These are phyloP conservation scores for Tiphia femorata DNA, from an alignment of 2,888 invertebrate genomes.

Conservation along the genomic window DNA sequence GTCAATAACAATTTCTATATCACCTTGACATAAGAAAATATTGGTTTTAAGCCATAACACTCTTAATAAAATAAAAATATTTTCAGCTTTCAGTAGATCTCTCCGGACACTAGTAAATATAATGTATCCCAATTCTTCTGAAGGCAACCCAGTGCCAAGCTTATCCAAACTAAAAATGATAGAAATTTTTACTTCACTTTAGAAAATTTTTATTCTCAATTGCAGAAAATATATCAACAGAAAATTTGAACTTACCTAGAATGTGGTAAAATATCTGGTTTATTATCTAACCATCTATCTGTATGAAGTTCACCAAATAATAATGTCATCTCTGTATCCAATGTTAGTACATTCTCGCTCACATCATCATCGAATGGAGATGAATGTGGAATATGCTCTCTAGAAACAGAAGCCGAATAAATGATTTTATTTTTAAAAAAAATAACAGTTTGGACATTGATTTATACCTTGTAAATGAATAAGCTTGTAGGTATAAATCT, in stretches of 20 bases:
- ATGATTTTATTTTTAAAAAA: background rate
- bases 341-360: constrained; percentile 64
- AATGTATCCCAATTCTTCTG: constrained; percentile 69
- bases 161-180: constrained; percentile 47
- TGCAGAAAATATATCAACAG: too few relatives aligned
- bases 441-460: background rate
- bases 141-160: constrained; percentile 65
- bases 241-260: constrained; percentile 41
- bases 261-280: constrained; percentile 52
- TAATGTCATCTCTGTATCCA: constrained; percentile 71
- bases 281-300: constrained; percentile 60
- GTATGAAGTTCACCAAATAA: constrained; percentile 72
- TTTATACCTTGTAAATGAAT: constrained; percentile 72
- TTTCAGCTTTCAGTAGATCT: constrained; percentile 69
- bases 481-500: constrained; percentile 74
- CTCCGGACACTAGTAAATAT: constrained; percentile 69
- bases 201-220: background rate
- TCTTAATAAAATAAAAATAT: constrained; percentile 68
- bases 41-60: constrained; percentile 73
- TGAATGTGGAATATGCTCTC: constrained; percentile 72
- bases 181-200: background rate
- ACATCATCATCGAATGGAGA: constrained; percentile 66
- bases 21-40: constrained; percentile 71
- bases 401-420: constrained; percentile 25
- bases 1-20: constrained; percentile 71